Conservation (phyloP, 2,797 vertebrate genomes). For the Melanotaenia trifasciata region DNA sequence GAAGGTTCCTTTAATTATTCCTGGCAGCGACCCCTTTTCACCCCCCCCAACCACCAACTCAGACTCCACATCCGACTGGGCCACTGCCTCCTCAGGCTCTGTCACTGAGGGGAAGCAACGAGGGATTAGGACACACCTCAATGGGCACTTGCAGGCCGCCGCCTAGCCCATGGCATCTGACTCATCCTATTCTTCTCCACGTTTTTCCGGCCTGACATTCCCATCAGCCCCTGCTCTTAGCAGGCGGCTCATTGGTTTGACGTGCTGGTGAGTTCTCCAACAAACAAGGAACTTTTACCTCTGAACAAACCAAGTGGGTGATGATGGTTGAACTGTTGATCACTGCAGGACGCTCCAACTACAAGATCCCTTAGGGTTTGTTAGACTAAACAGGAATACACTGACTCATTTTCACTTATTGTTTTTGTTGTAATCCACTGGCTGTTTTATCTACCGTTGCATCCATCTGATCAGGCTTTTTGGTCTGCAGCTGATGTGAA, state of each 20-base stretch:
- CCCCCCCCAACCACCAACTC: slow-evolving; percentile 9
- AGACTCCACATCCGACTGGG: slow-evolving; percentile 31
- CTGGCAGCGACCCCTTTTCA: slow-evolving; percentile 39
- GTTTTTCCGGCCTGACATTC: slow-evolving; percentile 73
- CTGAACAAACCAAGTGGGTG: slow-evolving; percentile 48
- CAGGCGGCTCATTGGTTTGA: slow-evolving; percentile 76
- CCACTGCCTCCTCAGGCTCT: slow-evolving; percentile 47
- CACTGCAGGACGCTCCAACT: slow-evolving; percentile 53
- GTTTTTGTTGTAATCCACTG: slow-evolving; percentile 4
- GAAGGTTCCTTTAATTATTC: slow-evolving; percentile 57
- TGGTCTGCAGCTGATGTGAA: slow-evolving; percentile 21
- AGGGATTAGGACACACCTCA: slow-evolving; percentile 73
- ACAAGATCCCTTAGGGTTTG: slow-evolving; percentile 28
- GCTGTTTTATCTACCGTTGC: slow-evolving; percentile 8
- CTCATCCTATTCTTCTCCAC: slow-evolving; percentile 67
- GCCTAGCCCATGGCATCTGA: slow-evolving; percentile 62
- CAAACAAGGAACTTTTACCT: slow-evolving; percentile 61
- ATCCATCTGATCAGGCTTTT: neutral
- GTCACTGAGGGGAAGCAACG: slow-evolving; percentile 47
- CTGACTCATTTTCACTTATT: slow-evolving; percentile 35
- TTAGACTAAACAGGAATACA: slow-evolving; percentile 39
- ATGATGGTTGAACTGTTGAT: neutral
- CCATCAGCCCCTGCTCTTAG: slow-evolving; percentile 66
- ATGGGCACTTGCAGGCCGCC: slow-evolving; percentile 57
- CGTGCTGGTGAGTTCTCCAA: slow-evolving; percentile 62